These are phyloP conservation scores for Brachionus angularis DNA, from an alignment of 1,140 invertebrate genomes.

Conservation along the genomic window DNA sequence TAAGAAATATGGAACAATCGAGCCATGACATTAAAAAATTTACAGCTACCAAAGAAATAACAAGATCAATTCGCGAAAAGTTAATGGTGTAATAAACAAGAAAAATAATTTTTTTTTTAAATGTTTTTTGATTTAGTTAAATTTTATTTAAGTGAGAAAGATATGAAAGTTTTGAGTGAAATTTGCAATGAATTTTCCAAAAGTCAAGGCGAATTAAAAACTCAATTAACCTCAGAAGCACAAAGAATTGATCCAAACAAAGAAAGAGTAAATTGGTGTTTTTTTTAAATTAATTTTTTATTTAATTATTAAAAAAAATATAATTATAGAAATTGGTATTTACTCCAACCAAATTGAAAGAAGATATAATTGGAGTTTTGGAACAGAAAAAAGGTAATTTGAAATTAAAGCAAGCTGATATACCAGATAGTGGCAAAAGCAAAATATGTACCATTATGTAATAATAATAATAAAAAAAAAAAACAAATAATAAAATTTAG, in stretches of 20 bases:
- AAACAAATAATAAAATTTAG: too few relatives aligned
- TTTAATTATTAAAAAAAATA: neutral
- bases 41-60: conserved; percentile 7
- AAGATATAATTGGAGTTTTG: conserved; percentile 10
- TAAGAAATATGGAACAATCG: neutral
- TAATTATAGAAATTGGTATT: conserved; percentile 23
- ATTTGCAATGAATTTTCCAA: conserved; percentile 7
- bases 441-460: conserved; percentile 2
- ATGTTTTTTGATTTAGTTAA: too few relatives aligned
- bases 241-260: conserved; percentile 6
- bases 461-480: too few relatives aligned
- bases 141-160: conserved; percentile 5
- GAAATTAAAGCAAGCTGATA: neutral
- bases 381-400: conserved; percentile 20
- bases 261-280: neutral
- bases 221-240: neutral
- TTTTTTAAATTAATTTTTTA: neutral
- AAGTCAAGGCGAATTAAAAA: neutral
- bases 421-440: neutral
- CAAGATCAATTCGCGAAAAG: conserved; percentile 20
- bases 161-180: conserved; percentile 12
- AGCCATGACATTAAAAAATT: conserved; percentile 21
- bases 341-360: neutral
- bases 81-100: neutral
- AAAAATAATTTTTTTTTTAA: neutral